A percentile compares a stretch with the other conserved stretches of the same genome.
Conservation (phyloP, 2,888 invertebrate species). For the Tholera decimalis region DNA sequence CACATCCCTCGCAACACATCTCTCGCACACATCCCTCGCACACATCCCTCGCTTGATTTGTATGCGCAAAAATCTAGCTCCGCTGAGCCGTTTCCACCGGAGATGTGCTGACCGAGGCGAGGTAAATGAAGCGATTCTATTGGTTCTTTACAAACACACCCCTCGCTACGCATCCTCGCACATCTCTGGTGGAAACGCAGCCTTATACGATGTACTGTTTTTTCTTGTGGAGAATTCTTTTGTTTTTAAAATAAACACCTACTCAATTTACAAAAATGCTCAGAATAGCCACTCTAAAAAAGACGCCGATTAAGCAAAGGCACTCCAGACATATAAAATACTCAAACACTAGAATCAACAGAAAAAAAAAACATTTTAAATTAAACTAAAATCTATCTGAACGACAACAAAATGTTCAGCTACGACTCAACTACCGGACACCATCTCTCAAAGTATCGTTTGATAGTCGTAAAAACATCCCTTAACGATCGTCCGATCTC, state of each 20-base stretch:
- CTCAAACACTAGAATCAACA: constrained; percentile 47
- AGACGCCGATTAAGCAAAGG: constrained; percentile 34
- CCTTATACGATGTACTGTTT: no score
- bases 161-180: no score
- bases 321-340: constrained; percentile 49
- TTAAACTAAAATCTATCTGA: constrained; percentile 70
- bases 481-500: constrained; percentile 89
- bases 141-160: no score
- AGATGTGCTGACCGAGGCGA: no score
- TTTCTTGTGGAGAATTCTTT: not conserved
- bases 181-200: no score
- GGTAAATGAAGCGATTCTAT: no score
- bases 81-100: no score
- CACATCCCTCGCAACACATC: no score
- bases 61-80: no score
- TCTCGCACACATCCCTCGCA: no score
- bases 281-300: constrained; percentile 23
- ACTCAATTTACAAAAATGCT: constrained; percentile 49
- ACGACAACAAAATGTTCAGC: constrained; percentile 74
- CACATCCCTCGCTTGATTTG: no score
- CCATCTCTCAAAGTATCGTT: constrained; percentile 90
- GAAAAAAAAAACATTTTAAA: constrained; percentile 67
- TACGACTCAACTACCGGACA: constrained; percentile 84
- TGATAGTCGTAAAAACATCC: constrained; percentile 91
- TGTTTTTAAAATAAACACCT: constrained; percentile 32